A percentile compares a stretch with the other conserved stretches of the same genome.
phyloP scores from a whole-genome alignment of 2,888 invertebrate species.

The Tipula vernalis region DNA sequence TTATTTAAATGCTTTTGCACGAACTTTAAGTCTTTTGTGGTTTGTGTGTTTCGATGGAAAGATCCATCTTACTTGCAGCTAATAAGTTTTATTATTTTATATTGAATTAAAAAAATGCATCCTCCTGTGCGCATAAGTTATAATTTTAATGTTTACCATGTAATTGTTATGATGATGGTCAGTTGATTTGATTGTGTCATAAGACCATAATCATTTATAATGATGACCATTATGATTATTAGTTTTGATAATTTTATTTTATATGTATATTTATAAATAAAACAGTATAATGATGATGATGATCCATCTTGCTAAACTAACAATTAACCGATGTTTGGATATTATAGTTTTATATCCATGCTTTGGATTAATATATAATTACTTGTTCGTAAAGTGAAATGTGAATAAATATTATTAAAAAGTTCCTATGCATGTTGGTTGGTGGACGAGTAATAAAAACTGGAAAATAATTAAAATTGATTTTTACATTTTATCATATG shows the following conservation, averaged over 20 bases:
- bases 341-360: neutral
- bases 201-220: neutral
- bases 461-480: neutral
- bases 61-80: too few relatives aligned
- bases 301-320: neutral
- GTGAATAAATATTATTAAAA: neutral
- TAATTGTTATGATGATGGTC: neutral
- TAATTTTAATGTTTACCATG: neutral
- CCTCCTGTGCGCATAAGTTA: neutral
- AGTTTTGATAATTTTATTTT: neutral
- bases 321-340: neutral
- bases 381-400: neutral
- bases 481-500: neutral
- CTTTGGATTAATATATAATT: neutral
- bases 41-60: too few relatives aligned
- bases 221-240: neutral
- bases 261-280: neutral
- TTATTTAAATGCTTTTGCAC: neutral
- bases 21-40: too few relatives aligned
- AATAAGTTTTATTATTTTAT: neutral
- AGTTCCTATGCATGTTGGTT: neutral
- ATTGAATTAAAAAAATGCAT: neutral
- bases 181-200: neutral
- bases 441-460: neutral
- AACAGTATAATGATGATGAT: neutral